A percentile compares a stretch with the other conserved stretches of the same genome.
phyloP scores from a whole-genome alignment of 2,797 vertebrate genomes.

The Amblyraja radiata region DNA sequence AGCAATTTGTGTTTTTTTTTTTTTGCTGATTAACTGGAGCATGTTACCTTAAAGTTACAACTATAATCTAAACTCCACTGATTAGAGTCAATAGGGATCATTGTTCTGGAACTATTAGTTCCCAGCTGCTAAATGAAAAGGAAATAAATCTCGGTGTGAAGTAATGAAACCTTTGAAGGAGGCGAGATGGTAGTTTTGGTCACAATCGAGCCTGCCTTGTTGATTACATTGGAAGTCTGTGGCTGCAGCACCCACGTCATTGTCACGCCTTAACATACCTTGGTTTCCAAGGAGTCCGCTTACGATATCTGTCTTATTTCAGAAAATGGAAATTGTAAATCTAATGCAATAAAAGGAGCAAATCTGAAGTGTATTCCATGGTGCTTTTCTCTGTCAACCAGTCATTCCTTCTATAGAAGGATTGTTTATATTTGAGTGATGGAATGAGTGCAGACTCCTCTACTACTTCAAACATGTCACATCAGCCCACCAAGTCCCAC shows the following conservation, averaged over 20 bases:
- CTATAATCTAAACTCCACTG: not conserved
- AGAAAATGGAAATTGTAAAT: constrained; percentile 1
- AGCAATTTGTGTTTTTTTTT: too few relatives aligned
- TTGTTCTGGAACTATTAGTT: not conserved
- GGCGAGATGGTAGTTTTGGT: not conserved
- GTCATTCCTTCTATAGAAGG: not conserved
- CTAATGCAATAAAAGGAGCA: constrained; percentile 20
- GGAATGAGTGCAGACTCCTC: not conserved
- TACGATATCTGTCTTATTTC: not conserved
- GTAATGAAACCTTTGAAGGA: not conserved
- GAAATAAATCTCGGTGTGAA: not conserved
- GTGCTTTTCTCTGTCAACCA: not conserved
- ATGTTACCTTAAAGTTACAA: not conserved
- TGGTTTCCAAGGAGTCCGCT: not conserved
- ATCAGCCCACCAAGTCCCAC: too few relatives aligned
- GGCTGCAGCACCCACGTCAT: not conserved
- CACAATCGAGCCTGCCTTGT: not conserved
- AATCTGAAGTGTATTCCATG: not conserved
- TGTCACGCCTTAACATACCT: not conserved
- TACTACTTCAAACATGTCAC: too few relatives aligned
- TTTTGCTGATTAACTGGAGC: not conserved
- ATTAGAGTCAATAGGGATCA: too few relatives aligned
- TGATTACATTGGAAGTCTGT: not conserved
- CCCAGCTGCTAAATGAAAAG: not conserved
- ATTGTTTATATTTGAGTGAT: not conserved